Evolutionary conservation across 2,888 invertebrate species (phyloP).

Genomic region (Leptinotarsa juncta): DNA sequence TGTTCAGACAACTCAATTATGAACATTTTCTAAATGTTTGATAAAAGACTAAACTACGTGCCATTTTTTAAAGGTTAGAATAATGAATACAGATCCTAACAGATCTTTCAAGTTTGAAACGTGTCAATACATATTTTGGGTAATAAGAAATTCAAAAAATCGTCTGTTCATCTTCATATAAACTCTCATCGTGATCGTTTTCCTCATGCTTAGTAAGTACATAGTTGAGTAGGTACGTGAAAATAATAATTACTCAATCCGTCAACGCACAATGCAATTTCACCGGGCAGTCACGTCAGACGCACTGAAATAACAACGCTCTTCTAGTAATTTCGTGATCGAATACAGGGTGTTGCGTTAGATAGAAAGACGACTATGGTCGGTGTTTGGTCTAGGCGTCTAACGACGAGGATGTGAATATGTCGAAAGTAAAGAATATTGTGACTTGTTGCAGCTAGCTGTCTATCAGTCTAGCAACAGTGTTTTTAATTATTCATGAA

Average conservation of each 20-base stretch:
- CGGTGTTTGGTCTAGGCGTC: not conserved
- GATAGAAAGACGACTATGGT: not conserved
- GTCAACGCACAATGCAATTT: slow-evolving; percentile 26
- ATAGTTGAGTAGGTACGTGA: not conserved
- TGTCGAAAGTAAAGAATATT: no score
- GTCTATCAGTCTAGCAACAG: not conserved
- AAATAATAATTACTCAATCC: slow-evolving; percentile 30
- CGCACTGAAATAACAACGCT: slow-evolving; percentile 23
- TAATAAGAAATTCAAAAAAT: no score
- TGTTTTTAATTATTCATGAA: not conserved
- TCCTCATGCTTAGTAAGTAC: not conserved
- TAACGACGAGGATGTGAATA: not conserved
- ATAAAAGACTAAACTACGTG: no score
- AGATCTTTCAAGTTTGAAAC: no score
- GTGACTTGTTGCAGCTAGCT: not conserved
- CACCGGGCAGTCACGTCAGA: slow-evolving; percentile 23
- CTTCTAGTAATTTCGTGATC: slow-evolving; percentile 11
- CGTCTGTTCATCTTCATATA: not conserved
- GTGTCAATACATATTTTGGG: no score
- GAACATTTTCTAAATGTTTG: no score
- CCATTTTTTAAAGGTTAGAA: no score
- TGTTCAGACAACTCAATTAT: no score
- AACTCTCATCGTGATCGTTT: not conserved
- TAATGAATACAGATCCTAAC: no score
- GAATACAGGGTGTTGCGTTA: slow-evolving; percentile 23